Evolutionary conservation across 1,140 invertebrate genomes (phyloP), one percentile per base, ranked within the genome.

Genomic region (Cephus cinctus): DNA sequence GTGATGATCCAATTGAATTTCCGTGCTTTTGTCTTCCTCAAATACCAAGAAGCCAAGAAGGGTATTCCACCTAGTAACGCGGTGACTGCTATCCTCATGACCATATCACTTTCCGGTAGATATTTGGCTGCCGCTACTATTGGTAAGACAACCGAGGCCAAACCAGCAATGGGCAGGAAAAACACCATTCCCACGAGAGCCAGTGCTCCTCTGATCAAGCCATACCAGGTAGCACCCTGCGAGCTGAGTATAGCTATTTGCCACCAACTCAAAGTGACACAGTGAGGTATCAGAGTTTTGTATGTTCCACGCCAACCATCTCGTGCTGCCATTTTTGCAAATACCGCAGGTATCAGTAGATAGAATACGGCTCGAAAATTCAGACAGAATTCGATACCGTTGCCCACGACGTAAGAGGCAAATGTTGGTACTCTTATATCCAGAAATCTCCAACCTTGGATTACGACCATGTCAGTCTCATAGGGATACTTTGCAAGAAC

Each of bases 241-340:
- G 88, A 89, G 52, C 84, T 86, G 2, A 87, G 80, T 50, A 90
- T 84, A 23, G 87, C 87, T 57, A 92, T 84, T 59, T 92, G 89
- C 63, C 90, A 84, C 91, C 91, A 94, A 59, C 88, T 89, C 4
- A 92, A 76, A 0, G 88, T 90, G 0, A 93, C 88, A 35, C 90
- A 89, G 70, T 94, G 91, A 0, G 91, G 90, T 27, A 94, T 83
- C 0, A 92, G 70, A 21, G 81, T 84, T 45, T 84, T 85, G 58
- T 91, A 90, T 9, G 84, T 83, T 1, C 90, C 90, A 39, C 84
- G 80, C 88, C 89, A 92, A 36, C 82, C 79, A 9, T 86, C 82
- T 22, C 85, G 76, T 0, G 80, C 78, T 1, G 89, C 87, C 81
- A 94, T 86, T 54, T 83, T 77, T 0, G 85, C 55, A 38, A 92